Evolutionary conservation across 2,888 invertebrate genomes (phyloP).

Genomic region (Ophonus ardosiacus): DNA sequence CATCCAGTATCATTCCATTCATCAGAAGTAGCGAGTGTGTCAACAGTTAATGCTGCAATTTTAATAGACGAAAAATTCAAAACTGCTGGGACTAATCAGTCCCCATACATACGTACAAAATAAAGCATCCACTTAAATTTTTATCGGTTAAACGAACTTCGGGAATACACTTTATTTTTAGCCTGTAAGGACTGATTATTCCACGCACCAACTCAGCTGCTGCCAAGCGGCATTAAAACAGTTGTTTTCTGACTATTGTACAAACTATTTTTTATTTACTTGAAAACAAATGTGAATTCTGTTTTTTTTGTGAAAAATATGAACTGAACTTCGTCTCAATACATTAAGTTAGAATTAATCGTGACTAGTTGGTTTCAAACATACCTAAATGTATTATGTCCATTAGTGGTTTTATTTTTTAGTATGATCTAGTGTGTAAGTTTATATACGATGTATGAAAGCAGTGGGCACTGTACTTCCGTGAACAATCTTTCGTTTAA

Average conservation of each 20-base stretch:
- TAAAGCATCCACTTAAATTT: constrained; percentile 11
- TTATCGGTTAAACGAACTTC: constrained; percentile 36
- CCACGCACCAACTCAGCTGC: constrained; percentile 47
- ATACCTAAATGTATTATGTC: constrained; percentile 64
- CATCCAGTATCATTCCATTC: constrained; percentile 64
- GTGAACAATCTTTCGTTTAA: constrained; percentile 68
- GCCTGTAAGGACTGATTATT: constrained; percentile 38
- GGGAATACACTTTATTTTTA: constrained; percentile 38
- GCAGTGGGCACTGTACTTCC: constrained; percentile 72
- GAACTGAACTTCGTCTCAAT: constrained; percentile 63
- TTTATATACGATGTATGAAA: constrained; percentile 71
- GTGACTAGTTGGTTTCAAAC: constrained; percentile 60
- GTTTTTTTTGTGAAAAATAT: constrained; percentile 54
- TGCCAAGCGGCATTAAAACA: constrained; percentile 52
- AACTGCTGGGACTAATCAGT: constrained; percentile 32
- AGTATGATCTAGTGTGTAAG: constrained; percentile 67
- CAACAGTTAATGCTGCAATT: constrained; percentile 57
- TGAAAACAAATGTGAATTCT: constrained; percentile 58
- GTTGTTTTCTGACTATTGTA: constrained; percentile 62
- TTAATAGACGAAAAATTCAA: constrained; percentile 45
- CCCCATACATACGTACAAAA: constrained; percentile 37
- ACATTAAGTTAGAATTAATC: constrained; percentile 62
- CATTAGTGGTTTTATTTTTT: constrained; percentile 62
- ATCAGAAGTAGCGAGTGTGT: constrained; percentile 63
- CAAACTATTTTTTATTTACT: constrained; percentile 63